These are phyloP conservation scores for Neuroterus valhalla DNA, from an alignment of 1,140 invertebrate genomes.

Conservation along the genomic window DNA sequence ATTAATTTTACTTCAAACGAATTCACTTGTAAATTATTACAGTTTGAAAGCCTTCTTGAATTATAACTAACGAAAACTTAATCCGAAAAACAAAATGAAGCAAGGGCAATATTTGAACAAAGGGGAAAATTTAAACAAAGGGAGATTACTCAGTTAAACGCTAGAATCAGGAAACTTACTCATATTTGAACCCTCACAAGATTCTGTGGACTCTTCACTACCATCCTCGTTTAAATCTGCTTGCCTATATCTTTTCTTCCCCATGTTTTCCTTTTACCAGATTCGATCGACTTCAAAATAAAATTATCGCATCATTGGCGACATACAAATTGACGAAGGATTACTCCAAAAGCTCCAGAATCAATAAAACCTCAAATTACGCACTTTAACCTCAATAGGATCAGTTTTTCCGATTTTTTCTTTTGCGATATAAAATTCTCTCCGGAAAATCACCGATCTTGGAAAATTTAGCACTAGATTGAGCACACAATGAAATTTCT, in stretches of 20 bases:
- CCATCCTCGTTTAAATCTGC: conserved; percentile 64
- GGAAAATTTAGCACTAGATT: background rate
- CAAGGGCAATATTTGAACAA: background rate
- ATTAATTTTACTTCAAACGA: too few relatives aligned
- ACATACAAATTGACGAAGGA: background rate
- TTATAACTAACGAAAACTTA: too few relatives aligned
- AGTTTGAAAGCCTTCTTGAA: background rate
- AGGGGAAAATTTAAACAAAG: background rate
- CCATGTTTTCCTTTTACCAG: conserved; percentile 2
- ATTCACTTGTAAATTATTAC: background rate
- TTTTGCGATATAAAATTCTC: too few relatives aligned
- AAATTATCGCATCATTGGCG: background rate
- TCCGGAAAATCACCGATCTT: too few relatives aligned
- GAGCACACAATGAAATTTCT: background rate
- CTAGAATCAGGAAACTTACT: conserved; percentile 39
- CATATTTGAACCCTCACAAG: conserved; percentile 76
- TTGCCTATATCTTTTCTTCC: conserved; percentile 32
- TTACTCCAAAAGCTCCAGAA: too few relatives aligned
- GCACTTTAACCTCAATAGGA: background rate
- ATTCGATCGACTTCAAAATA: background rate
- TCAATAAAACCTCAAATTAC: background rate
- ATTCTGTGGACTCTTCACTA: conserved; percentile 76
- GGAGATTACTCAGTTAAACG: conserved; percentile 15
- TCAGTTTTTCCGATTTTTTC: too few relatives aligned
- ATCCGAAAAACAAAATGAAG: too few relatives aligned